These are phyloP conservation scores for Lycocorax pyrrhopterus DNA, from an alignment of 2,113 vertebrate genomes.

Conservation along the genomic window DNA sequence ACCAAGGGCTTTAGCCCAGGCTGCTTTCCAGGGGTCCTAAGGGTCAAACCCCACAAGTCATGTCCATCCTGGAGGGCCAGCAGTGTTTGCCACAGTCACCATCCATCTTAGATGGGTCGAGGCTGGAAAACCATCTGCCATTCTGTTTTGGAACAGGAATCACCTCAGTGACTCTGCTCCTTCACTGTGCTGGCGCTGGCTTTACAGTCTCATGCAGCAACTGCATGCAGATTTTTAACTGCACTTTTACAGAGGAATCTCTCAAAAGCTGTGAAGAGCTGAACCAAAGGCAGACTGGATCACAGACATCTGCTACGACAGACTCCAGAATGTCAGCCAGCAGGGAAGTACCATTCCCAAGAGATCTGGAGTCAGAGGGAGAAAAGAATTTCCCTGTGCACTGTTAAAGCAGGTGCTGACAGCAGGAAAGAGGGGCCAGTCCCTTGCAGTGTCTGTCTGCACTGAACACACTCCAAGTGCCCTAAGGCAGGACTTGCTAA, in stretches of 20 bases:
- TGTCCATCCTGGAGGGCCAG: not conserved
- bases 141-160: not conserved
- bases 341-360: not conserved
- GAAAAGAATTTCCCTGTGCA: not conserved
- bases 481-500: no score
- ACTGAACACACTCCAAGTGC: not conserved
- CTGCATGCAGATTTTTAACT: not conserved
- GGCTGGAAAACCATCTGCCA: not conserved
- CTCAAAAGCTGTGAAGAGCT: not conserved
- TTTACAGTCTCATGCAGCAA: not conserved
- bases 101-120: not conserved
- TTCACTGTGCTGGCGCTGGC: not conserved
- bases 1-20: not conserved
- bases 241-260: not conserved
- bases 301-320: not conserved
- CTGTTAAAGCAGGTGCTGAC: not conserved
- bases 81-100: not conserved
- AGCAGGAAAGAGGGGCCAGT: not conserved
- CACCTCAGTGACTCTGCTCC: not conserved
- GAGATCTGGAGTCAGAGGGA: not conserved
- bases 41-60: not conserved
- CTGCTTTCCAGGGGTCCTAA: not conserved
- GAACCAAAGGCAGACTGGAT: not conserved
- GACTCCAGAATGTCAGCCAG: not conserved
- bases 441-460: not conserved